Evolutionary conservation across 2,113 vertebrate species (phyloP).

Genomic region (Notarius lentiginosus): DNA sequence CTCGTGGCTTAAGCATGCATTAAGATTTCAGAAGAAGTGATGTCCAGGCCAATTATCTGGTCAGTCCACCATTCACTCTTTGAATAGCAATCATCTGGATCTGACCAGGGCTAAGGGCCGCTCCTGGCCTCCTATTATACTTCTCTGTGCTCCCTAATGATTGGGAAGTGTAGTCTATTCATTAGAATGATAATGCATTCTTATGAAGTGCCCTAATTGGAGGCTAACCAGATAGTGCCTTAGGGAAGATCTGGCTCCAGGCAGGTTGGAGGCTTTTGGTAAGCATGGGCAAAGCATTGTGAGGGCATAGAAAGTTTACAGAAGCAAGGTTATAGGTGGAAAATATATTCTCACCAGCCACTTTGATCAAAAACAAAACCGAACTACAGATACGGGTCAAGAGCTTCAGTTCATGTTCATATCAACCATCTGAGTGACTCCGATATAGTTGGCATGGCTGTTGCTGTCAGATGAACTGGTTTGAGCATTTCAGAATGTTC

Average conservation of each 20-base stretch:
- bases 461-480: neutral
- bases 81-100: constrained; percentile 46
- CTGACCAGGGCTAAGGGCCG: constrained; percentile 25
- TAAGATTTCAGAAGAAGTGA: constrained; percentile 51
- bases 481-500: neutral
- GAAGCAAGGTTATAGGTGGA: constrained; percentile 9
- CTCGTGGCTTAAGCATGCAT: constrained; percentile 54
- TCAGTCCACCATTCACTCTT: constrained; percentile 22
- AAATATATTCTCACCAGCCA: neutral
- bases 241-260: neutral
- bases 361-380: neutral
- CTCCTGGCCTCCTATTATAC: constrained; percentile 42
- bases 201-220: constrained; percentile 53
- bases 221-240: constrained; percentile 40
- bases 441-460: neutral
- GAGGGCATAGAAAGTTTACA: neutral
- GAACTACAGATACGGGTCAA: neutral
- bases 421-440: neutral
- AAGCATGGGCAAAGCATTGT: neutral
- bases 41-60: constrained; percentile 1
- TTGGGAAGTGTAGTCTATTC: constrained; percentile 49
- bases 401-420: neutral
- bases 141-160: constrained; percentile 47
- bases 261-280: neutral
- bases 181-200: constrained; percentile 56